These are phyloP conservation scores for Nylanderia fulva DNA, from an alignment of 1,140 invertebrate genomes.

Conservation along the genomic window DNA sequence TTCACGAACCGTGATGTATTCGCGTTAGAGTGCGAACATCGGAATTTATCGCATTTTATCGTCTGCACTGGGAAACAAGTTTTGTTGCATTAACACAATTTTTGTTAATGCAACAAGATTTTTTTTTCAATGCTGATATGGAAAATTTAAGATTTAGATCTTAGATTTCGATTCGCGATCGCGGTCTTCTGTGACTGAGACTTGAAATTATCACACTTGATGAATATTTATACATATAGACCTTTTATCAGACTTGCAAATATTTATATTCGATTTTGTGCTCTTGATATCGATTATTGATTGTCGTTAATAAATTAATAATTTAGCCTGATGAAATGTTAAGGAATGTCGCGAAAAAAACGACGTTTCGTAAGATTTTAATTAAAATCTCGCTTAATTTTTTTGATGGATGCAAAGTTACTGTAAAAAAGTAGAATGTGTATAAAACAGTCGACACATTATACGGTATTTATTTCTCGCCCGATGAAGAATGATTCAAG, in stretches of 20 bases:
- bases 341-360: neutral
- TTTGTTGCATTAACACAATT: no score
- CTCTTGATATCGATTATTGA: neutral
- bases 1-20: neutral
- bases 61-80: no score
- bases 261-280: neutral
- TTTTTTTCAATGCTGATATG: no score
- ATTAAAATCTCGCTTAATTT: no score
- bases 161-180: neutral
- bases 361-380: neutral
- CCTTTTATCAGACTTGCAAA: neutral
- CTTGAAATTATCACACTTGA: neutral
- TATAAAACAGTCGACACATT: neutral
- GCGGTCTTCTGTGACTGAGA: neutral
- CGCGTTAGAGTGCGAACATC: neutral
- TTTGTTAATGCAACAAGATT: no score
- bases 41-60: neutral
- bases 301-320: neutral
- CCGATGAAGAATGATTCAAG: neutral
- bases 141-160: neutral
- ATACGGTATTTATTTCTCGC: neutral
- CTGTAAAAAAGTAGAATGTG: no score
- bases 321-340: neutral
- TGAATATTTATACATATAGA: neutral
- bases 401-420: no score